Conservation (phyloP, 1,140 invertebrate genomes). For the Drosophila kikkawai region DNA sequence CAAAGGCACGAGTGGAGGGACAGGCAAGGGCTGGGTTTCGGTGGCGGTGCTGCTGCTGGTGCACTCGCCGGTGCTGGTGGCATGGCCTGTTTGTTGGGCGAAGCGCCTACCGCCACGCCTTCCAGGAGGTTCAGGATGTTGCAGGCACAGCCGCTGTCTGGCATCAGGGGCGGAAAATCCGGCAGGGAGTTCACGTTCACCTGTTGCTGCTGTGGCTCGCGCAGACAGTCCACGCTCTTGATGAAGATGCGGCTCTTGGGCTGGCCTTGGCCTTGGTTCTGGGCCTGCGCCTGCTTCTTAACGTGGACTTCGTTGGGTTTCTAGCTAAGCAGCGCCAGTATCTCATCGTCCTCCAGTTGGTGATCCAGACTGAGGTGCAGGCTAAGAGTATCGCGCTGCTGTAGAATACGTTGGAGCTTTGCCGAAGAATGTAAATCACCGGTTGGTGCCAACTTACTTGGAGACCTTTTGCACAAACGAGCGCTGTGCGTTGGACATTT, state of each 20-base stretch:
- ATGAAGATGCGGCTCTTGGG: conserved; percentile 78
- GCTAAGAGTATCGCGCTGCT: conserved; percentile 83
- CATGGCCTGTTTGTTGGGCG: conserved; percentile 18
- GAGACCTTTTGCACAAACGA: conserved; percentile 93
- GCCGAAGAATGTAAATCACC: background rate
- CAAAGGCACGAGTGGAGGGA: conserved; percentile 63
- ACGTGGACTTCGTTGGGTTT: conserved; percentile 6
- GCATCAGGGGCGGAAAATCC: conserved; percentile 54
- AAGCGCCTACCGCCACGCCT: conserved; percentile 39
- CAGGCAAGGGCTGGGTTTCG: conserved; percentile 58
- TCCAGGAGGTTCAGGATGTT: conserved; percentile 68
- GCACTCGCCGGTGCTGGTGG: conserved; percentile 13
- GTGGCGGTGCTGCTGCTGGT: background rate
- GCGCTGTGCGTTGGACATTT: conserved; percentile 86
- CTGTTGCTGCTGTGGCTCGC: conserved; percentile 62
- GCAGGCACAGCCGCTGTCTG: conserved; percentile 12
- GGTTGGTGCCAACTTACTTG: conserved; percentile 86
- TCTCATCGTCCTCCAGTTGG: conserved; percentile 81
- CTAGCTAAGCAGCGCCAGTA: conserved; percentile 33
- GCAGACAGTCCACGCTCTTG: conserved; percentile 79
- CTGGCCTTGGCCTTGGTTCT: background rate
- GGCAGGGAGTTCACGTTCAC: conserved; percentile 12
- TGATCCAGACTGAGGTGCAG: conserved; percentile 86
- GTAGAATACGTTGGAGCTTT: conserved; percentile 85
- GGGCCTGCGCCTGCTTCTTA: conserved; percentile 6